Base-by-base conservation (phyloP, 2,797 vertebrate species). In the Enteromius thamalakanensis region DNA sequence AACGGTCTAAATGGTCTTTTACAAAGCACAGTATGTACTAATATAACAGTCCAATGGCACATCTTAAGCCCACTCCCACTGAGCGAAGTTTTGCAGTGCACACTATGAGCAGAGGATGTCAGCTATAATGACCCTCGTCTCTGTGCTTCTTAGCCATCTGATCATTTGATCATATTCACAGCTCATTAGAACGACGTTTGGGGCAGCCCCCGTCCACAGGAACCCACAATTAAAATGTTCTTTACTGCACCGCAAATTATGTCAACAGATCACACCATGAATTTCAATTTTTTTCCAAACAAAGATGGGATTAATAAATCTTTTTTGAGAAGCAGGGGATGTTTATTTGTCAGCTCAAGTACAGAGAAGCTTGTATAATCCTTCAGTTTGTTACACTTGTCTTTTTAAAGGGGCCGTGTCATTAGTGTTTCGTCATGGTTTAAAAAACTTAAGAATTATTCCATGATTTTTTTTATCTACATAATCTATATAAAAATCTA, bases 151-250 rank as follows among this genome's bases (percentile, higher is more conserved):
- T 37, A 60, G 12, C 51, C 26, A 23, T 83, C 65, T 67, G 74
- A 77, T 78, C 74, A 76, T 83, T 83, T 83, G 81, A 78, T 78
- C 81, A 70, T 21, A 78, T 78, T 60, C 81, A 60, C 49, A 60
- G 65, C 81, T 83, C 81, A 83, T 83, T 83, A 78, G 76, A 58
- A 62, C 29, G 10, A 37, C 40, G 40, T 58, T 23, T 32, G 23
- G 78, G 81, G 78, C 75, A 78, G 75, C 34, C 9, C 53, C 75
- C 34, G 12, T 83, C 40, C 74, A 40, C 17, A 32, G 23, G 49
- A 60, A 76, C 81, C 71, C 51, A 34, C 74, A 83, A 78, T 83
- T 83, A 78, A 78, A 78, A 78, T 51, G 14, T 37, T 69, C 23
- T 69, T 76, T 60, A 77, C 71, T 70, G 23, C 51, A 68, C 40